phyloP scores from a whole-genome alignment of 2,113 vertebrate species.

The Beaufortia kweichowensis region DNA sequence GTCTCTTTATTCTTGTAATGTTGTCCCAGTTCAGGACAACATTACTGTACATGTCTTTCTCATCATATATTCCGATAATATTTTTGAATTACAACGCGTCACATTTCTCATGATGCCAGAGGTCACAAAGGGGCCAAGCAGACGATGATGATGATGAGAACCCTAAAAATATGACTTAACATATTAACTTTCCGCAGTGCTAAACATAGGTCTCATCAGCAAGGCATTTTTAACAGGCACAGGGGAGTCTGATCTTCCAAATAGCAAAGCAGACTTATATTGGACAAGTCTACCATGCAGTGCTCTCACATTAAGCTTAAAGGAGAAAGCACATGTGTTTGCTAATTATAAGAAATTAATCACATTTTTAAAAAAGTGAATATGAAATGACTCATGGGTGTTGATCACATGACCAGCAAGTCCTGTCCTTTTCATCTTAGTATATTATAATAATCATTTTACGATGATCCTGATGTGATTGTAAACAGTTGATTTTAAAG shows the following conservation, averaged over 20 bases:
- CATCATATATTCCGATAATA: not conserved
- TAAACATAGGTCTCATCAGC: constrained; percentile 59
- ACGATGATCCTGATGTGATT: too few relatives aligned
- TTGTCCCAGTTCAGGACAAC: not conserved
- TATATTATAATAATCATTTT: too few relatives aligned
- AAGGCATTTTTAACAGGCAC: constrained; percentile 55
- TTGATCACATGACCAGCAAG: too few relatives aligned
- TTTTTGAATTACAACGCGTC: constrained; percentile 42
- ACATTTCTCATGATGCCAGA: constrained; percentile 50
- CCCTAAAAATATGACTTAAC: constrained; percentile 66
- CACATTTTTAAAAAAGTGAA: too few relatives aligned
- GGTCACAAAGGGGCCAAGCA: constrained; percentile 42
- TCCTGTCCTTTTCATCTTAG: too few relatives aligned
- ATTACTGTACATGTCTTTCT: not conserved
- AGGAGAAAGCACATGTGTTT: too few relatives aligned
- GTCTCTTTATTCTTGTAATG: not conserved
- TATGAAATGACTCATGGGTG: too few relatives aligned
- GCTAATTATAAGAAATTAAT: too few relatives aligned
- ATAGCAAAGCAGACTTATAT: not conserved
- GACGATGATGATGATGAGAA: constrained; percentile 13
- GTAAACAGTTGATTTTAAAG: too few relatives aligned
- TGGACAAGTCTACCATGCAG: not conserved
- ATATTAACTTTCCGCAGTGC: constrained; percentile 62
- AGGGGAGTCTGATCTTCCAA: constrained; percentile 29
- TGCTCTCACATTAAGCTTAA: not conserved